Evolutionary conservation across 1,140 invertebrate species (phyloP).

Genomic region (Diprion similis): DNA sequence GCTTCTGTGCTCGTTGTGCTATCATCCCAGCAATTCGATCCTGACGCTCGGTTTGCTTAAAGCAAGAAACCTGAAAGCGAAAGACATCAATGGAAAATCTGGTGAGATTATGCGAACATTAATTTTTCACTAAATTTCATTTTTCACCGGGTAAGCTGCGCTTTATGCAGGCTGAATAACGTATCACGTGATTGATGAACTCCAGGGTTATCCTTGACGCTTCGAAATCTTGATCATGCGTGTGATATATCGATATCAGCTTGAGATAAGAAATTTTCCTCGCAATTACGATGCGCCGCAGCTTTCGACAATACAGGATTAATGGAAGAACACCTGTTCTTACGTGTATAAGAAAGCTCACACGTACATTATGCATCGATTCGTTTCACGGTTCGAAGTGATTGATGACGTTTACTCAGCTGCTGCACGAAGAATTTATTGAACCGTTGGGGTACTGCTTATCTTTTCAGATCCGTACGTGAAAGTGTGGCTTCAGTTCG

Average conservation of each 20-base stretch:
- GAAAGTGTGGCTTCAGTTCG: conserved; percentile 95
- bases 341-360: too few relatives aligned
- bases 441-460: too few relatives aligned
- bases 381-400: too few relatives aligned
- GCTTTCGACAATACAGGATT: too few relatives aligned
- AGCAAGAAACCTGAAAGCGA: conserved; percentile 90
- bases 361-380: too few relatives aligned
- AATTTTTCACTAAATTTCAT: background rate
- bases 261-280: too few relatives aligned
- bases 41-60: conserved; percentile 88
- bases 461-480: conserved; percentile 88
- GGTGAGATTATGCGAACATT: conserved; percentile 65
- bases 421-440: too few relatives aligned
- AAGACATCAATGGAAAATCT: conserved; percentile 94
- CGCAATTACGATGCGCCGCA: too few relatives aligned
- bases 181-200: background rate
- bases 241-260: too few relatives aligned
- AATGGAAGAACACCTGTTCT: too few relatives aligned
- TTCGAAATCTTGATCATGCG: background rate
- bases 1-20: conserved; percentile 88
- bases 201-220: background rate
- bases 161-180: background rate
- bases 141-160: background rate
- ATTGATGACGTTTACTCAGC: too few relatives aligned
- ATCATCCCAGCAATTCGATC: conserved; percentile 90